Percentiles rank a stretch among this genome's conserved stretches.
phyloP scores from a whole-genome alignment of 1,140 invertebrate genomes.

The Drosophila busckii region DNA sequence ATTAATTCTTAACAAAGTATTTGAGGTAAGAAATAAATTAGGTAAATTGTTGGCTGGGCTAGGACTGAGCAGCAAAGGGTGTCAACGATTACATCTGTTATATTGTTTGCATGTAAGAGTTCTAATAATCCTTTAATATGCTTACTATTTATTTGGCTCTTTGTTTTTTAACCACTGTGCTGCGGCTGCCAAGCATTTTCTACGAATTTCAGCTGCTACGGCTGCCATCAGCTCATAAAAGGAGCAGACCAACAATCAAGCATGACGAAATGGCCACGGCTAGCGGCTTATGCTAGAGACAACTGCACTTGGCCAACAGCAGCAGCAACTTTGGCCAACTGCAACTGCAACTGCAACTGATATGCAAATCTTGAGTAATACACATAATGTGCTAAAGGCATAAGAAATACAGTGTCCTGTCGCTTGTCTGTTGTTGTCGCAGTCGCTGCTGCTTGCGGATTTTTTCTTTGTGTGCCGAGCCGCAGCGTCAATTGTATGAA shows the following conservation, averaged over 20 bases:
- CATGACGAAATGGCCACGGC: constrained; percentile 66
- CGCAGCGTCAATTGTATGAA: constrained; percentile 65
- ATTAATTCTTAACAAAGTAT: too few relatives aligned
- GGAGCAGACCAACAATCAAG: constrained; percentile 60
- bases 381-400: constrained; percentile 58
- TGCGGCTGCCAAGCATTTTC: constrained; percentile 32
- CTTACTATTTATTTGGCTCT: not conserved
- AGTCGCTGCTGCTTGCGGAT: constrained; percentile 61
- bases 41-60: too few relatives aligned
- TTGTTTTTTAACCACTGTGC: constrained; percentile 44
- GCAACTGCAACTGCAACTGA: constrained; percentile 3
- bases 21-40: too few relatives aligned
- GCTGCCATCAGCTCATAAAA: constrained; percentile 59
- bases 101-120: too few relatives aligned
- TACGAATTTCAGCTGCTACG: constrained; percentile 50
- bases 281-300: constrained; percentile 56
- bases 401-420: constrained; percentile 34
- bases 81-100: too few relatives aligned
- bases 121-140: not conserved
- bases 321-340: constrained; percentile 17
- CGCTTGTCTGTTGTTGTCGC: constrained; percentile 42
- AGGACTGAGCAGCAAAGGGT: too few relatives aligned
- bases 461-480: constrained; percentile 57
- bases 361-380: constrained; percentile 50
- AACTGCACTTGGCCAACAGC: constrained; percentile 1